Conservation (phyloP, 2,888 invertebrate species). For the Tetragonula carbonaria region DNA sequence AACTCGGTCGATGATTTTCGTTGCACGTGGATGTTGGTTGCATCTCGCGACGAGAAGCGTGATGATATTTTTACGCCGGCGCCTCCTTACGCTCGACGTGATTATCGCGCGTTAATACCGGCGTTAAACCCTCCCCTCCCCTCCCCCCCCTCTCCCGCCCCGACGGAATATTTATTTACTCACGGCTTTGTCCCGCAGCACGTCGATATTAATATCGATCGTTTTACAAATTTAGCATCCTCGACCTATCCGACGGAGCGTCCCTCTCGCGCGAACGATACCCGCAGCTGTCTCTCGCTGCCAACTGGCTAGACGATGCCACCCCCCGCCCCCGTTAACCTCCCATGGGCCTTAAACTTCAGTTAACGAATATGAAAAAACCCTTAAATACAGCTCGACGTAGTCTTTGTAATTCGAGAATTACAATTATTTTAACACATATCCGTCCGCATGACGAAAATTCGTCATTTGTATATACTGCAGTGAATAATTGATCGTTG, state of each 20-base stretch:
- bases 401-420: too few relatives aligned
- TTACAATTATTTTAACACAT: too few relatives aligned
- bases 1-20: background rate
- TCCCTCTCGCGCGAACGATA: background rate
- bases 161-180: slow-evolving; percentile 19
- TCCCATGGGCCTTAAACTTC: too few relatives aligned
- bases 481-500: too few relatives aligned
- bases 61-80: slow-evolving; percentile 39
- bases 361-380: too few relatives aligned
- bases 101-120: slow-evolving; percentile 37
- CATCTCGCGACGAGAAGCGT: background rate
- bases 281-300: background rate
- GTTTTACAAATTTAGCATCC: slow-evolving; percentile 38
- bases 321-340: too few relatives aligned
- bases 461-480: too few relatives aligned
- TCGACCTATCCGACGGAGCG: slow-evolving; percentile 12
- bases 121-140: background rate
- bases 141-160: too few relatives aligned
- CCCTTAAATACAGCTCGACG: too few relatives aligned
- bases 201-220: slow-evolving; percentile 31
- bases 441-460: too few relatives aligned
- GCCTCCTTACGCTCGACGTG: slow-evolving; percentile 38
- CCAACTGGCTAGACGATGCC: background rate
- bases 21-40: background rate
- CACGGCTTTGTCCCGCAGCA: slow-evolving; percentile 11